Conservation (phyloP, 2,888 invertebrate species). For the Creontiades dilutus region DNA sequence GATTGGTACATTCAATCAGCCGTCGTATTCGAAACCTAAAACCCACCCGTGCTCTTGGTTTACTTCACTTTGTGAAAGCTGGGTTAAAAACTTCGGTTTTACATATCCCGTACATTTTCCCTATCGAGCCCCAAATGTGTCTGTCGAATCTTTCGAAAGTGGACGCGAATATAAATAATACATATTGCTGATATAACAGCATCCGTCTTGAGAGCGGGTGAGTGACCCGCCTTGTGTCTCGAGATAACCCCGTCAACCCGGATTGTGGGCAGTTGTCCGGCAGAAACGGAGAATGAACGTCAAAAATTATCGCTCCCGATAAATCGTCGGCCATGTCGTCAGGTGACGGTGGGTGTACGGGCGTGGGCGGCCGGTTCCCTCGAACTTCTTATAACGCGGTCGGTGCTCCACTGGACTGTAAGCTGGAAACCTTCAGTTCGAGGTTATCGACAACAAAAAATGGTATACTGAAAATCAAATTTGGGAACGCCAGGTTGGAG, state of each 20-base stretch:
- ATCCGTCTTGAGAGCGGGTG: slow-evolving; percentile 24
- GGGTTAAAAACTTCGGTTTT: slow-evolving; percentile 6
- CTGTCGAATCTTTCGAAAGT: neutral
- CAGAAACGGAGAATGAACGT: slow-evolving; percentile 23
- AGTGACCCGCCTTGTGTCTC: neutral
- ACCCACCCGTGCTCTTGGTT: too few relatives aligned
- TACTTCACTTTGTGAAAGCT: too few relatives aligned
- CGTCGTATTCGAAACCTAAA: too few relatives aligned
- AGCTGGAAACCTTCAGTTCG: neutral
- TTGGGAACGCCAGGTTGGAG: neutral
- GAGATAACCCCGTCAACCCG: neutral
- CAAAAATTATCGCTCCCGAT: slow-evolving; percentile 18
- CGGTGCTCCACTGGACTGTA: neutral
- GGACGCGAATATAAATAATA: slow-evolving; percentile 7
- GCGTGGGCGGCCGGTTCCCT: slow-evolving; percentile 19
- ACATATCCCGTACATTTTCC: neutral
- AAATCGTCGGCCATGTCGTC: slow-evolving; percentile 13
- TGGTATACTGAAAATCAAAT: neutral
- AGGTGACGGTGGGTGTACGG: slow-evolving; percentile 1
- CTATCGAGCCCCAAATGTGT: neutral
- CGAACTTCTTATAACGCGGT: slow-evolving; percentile 19
- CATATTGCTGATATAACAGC: neutral
- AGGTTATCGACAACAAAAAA: neutral
- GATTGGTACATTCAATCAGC: too few relatives aligned
- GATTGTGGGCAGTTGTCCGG: slow-evolving; percentile 18